phyloP scores from a whole-genome alignment of 1,140 invertebrate species.

The Diachasmimorpha longicaudata region DNA sequence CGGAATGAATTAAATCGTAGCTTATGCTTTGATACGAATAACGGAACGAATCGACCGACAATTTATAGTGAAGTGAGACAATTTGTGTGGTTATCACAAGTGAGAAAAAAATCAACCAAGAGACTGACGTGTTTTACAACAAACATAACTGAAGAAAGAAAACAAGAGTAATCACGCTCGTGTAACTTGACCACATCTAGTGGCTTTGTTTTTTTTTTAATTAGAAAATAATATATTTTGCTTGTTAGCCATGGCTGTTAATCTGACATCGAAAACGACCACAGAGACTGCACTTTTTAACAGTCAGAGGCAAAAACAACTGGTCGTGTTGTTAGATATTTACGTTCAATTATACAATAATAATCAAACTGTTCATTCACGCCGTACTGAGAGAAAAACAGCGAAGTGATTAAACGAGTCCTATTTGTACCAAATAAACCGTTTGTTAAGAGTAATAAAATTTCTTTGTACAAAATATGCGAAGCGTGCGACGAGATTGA shows the following conservation, averaged over 20 bases:
- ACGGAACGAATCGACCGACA: neutral
- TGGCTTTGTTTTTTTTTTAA: neutral
- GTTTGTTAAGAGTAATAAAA: too few species aligned
- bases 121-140: constrained; percentile 11
- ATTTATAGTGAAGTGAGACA: neutral
- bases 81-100: constrained; percentile 1
- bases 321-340: neutral
- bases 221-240: neutral
- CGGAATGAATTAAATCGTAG: neutral
- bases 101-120: constrained; percentile 16
- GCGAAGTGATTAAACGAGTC: too few species aligned
- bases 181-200: neutral
- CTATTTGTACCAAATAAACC: too few species aligned
- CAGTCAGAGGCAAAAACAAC: neutral
- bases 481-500: too few species aligned
- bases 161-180: neutral
- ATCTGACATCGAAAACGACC: neutral
- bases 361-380: neutral
- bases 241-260: neutral
- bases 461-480: too few species aligned
- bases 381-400: neutral
- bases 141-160: neutral
- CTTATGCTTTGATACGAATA: neutral
- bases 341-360: neutral
- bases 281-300: neutral